A percentile compares a stretch with the other conserved stretches of the same genome.
phyloP scores from a whole-genome alignment of 2,888 invertebrate genomes.

The Andrena marginata region DNA sequence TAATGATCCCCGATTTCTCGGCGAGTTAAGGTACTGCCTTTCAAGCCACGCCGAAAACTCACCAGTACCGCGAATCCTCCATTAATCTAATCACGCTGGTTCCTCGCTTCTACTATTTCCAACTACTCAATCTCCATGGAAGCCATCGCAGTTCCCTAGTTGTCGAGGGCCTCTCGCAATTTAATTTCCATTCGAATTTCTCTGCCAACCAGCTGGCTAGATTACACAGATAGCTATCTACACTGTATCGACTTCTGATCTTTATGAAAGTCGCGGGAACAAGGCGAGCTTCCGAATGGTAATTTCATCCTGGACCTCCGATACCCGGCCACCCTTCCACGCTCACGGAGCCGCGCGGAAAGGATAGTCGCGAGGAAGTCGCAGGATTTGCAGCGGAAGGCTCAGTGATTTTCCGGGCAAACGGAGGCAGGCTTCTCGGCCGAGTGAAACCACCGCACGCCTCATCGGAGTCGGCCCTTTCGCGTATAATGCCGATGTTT shows the following conservation, averaged over 20 bases:
- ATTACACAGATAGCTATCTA: too few relatives aligned
- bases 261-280: neutral
- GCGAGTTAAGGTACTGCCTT: conserved; percentile 71
- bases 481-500: conserved; percentile 75
- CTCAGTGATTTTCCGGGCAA: conserved; percentile 64
- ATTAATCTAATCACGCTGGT: conserved; percentile 24
- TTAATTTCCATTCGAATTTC: too few relatives aligned
- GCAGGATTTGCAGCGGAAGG: conserved; percentile 62
- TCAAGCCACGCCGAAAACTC: conserved; percentile 49
- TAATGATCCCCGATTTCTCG: conserved; percentile 80
- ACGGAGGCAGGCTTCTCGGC: conserved; percentile 28
- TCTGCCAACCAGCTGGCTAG: too few relatives aligned
- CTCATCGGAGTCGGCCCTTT: conserved; percentile 31
- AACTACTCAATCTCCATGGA: too few relatives aligned
- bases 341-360: conserved; percentile 23
- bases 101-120: neutral
- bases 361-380: conserved; percentile 63
- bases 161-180: too few relatives aligned
- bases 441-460: conserved; percentile 53
- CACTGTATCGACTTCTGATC: too few relatives aligned
- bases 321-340: conserved; percentile 39
- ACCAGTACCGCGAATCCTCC: conserved; percentile 23
- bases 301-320: conserved; percentile 74
- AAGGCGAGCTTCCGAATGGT: conserved; percentile 59
- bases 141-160: too few relatives aligned